A percentile compares a stretch with the other conserved stretches of the same genome.
These are phyloP conservation scores for Platyscapa corneri DNA, from an alignment of 1,140 invertebrate species.

Conservation along the genomic window DNA sequence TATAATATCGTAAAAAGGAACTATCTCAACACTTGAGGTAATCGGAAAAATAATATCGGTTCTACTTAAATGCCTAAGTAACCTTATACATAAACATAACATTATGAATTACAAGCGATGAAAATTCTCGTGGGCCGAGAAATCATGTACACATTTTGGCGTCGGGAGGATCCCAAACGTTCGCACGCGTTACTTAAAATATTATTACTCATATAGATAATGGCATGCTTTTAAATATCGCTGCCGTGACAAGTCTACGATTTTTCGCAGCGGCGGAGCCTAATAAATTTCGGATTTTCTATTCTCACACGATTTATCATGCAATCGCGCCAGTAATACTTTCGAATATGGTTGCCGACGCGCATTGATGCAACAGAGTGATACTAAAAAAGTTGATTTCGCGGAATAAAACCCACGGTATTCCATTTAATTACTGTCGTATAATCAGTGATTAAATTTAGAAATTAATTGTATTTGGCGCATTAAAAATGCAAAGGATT, in stretches of 20 bases:
- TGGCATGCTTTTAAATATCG: slow-evolving; percentile 52
- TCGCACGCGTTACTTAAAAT: slow-evolving; percentile 22
- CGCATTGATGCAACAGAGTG: background rate
- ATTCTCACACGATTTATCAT: background rate
- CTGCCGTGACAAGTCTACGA: slow-evolving; percentile 68
- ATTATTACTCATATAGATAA: slow-evolving; percentile 35
- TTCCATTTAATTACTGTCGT: background rate
- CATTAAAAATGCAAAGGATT: background rate
- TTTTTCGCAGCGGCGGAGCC: slow-evolving; percentile 65
- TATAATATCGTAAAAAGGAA: slow-evolving; percentile 61
- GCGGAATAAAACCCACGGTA: background rate
- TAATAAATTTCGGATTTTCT: slow-evolving; percentile 8
- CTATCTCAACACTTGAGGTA: slow-evolving; percentile 68
- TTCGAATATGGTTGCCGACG: background rate
- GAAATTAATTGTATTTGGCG: background rate
- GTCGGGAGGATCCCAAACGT: background rate
- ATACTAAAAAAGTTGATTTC: background rate
- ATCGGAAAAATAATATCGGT: slow-evolving; percentile 59
- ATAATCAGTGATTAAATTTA: background rate
- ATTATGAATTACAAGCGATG: slow-evolving; percentile 36
- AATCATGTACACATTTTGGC: slow-evolving; percentile 51
- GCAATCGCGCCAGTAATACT: background rate
- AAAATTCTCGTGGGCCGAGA: slow-evolving; percentile 64
- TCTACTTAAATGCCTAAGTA: slow-evolving; percentile 51
- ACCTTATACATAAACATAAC: slow-evolving; percentile 35